Evolutionary conservation across 2,113 vertebrate genomes (phyloP), one percentile per base, ranked within the genome.

Genomic region (Odontophorus gujanensis): DNA sequence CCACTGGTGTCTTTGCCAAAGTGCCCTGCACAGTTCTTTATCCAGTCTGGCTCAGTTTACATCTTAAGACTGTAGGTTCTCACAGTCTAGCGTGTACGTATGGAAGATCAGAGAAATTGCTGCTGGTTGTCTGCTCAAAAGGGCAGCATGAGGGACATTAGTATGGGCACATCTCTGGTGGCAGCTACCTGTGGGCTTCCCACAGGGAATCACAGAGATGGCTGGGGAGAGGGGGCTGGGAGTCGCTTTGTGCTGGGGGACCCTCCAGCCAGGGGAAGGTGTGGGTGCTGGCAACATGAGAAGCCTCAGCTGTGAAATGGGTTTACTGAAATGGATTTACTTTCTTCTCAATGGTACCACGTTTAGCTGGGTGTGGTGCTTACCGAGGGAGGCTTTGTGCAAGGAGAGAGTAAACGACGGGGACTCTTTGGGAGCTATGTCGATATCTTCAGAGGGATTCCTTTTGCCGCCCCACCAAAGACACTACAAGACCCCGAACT

Each of bases 401-500:
- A 99, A 96, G 99, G 99, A 0, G 34, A 97, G 50, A 99, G 57
- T 81, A 97, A 98, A 90, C 96, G 57, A 16, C 90, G 98, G 19
- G 97, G 98, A 15, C 94, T 98, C 53, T 78, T 98, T 7, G 94
- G 92, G 2, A 40, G 83, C 32, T 97, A 96, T 10, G 62, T 99
- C 1, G 99, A 99, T n/a, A 58, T 98, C 89, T 99, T 99, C 95
- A 99, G 81, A 87, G 99, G 99, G 25, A 98, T 99, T 82, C 99
- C 99, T 34, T 99, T 98, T 28, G 99, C 98, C 7, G 99, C 98
- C 3, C 90, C 97, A 0, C 96, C 99, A 17, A 98, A 97, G 34
- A 84, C 87, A 14, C 97, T 99, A 84, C 94, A 99, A 97, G 99
- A 99, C 38, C 98, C 99, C 0, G 62, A 96, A 80, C 97, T 81